These are phyloP conservation scores for Dryobates pubescens DNA, from an alignment of 2,797 vertebrate species.

Conservation along the genomic window DNA sequence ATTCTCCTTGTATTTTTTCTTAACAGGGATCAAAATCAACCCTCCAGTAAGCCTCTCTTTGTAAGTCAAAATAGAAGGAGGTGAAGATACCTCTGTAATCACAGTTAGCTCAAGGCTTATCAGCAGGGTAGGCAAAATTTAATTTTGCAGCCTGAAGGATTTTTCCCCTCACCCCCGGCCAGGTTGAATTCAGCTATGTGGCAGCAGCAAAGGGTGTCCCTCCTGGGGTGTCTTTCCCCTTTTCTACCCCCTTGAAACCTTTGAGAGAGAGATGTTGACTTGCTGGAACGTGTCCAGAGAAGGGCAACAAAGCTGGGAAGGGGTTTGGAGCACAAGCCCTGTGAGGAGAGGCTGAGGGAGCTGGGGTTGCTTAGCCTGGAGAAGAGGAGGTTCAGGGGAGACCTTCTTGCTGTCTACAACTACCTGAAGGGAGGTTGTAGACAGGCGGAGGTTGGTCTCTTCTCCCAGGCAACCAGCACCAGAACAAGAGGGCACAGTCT, in stretches of 20 bases:
- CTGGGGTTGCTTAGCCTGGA: too few relatives aligned
- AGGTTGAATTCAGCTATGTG: not conserved
- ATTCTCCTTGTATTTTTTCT: not conserved
- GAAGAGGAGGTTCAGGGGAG: too few relatives aligned
- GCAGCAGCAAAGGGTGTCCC: not conserved
- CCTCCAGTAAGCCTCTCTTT: not conserved
- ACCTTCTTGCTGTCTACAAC: too few relatives aligned
- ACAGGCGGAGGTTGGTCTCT: too few relatives aligned
- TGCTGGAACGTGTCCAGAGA: too few relatives aligned
- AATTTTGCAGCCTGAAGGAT: conserved; percentile 31
- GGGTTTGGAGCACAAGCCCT: too few relatives aligned
- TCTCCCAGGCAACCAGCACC: too few relatives aligned
- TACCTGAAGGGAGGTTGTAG: too few relatives aligned
- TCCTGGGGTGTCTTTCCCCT: not conserved
- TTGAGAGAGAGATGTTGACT: not conserved
- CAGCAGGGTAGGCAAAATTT: conserved; percentile 7
- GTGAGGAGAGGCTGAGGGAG: too few relatives aligned
- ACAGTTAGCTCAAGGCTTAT: conserved; percentile 16
- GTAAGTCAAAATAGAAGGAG: conserved; percentile 10
- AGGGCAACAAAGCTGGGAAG: too few relatives aligned
- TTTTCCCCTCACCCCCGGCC: conserved; percentile 12
- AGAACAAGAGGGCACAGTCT: too few relatives aligned
- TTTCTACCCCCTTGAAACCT: not conserved
- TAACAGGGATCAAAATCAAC: conserved; percentile 26
- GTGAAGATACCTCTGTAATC: not conserved